Evolutionary conservation across 2,888 invertebrate species (phyloP).

Genomic region (Parnassius smintheus): DNA sequence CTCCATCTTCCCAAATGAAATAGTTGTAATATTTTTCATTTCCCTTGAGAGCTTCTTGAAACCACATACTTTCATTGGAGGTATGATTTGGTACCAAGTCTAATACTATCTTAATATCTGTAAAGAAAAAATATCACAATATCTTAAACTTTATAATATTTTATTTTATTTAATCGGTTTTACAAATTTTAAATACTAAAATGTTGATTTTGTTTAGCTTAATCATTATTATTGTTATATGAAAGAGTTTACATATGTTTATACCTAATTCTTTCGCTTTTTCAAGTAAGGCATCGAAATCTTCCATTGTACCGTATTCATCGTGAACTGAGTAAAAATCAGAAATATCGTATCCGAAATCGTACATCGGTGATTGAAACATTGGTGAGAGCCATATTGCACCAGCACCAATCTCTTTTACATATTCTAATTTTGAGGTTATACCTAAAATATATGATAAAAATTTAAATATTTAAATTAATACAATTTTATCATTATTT

Average conservation of each 20-base stretch:
- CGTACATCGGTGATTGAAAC: constrained; percentile 86
- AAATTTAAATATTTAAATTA: background rate
- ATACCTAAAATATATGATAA: constrained; percentile 67
- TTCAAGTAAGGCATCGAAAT: constrained; percentile 82
- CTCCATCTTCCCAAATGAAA: constrained; percentile 86
- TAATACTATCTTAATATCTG: constrained; percentile 81
- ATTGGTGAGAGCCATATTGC: constrained; percentile 90
- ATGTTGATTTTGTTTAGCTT: too few species aligned
- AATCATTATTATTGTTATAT: too few species aligned
- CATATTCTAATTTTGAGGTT: constrained; percentile 81
- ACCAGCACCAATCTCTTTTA: constrained; percentile 84
- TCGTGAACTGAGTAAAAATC: constrained; percentile 86
- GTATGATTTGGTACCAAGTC: constrained; percentile 89
- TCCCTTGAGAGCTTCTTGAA: constrained; percentile 84
- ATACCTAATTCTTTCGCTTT: constrained; percentile 75
- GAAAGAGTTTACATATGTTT: constrained; percentile 15
- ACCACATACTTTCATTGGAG: constrained; percentile 92
- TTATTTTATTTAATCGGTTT: background rate
- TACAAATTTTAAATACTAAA: background rate
- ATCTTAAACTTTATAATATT: background rate
- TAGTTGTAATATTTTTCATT: constrained; percentile 85
- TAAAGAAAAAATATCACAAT: constrained; percentile 10
- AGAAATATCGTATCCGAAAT: constrained; percentile 90
- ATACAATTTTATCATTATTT: background rate
- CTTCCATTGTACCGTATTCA: constrained; percentile 86